Percentiles rank a stretch among this genome's conserved stretches.
phyloP scores from a whole-genome alignment of 2,888 invertebrate species.

The Cryptocephalus moraei region DNA sequence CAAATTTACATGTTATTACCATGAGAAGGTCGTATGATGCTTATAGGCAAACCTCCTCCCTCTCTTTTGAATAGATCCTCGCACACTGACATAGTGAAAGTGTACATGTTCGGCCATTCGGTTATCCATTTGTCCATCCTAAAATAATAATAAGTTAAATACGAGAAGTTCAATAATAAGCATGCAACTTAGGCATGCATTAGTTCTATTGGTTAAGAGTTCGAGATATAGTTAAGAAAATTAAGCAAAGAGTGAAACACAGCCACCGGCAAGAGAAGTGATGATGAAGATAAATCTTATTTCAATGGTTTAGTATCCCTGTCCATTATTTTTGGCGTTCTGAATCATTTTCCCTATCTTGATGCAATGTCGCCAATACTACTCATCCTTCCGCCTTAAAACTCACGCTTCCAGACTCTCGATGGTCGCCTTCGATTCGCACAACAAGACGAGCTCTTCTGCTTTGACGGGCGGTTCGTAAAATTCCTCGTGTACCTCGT shows the following conservation, averaged over 20 bases:
- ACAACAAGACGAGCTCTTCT: conserved; percentile 32
- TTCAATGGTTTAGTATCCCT: too few relatives aligned
- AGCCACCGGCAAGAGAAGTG: too few relatives aligned
- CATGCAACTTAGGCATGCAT: too few relatives aligned
- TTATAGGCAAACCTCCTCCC: conserved; percentile 47
- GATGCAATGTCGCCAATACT: neutral
- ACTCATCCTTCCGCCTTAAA: neutral
- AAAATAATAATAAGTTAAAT: conserved; percentile 9
- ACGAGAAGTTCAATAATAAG: neutral
- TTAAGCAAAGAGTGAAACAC: too few relatives aligned
- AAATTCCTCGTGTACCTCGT: conserved; percentile 23
- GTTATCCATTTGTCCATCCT: conserved; percentile 35
- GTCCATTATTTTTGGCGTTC: too few relatives aligned
- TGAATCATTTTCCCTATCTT: too few relatives aligned
- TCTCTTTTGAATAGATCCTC: conserved; percentile 51
- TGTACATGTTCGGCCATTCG: conserved; percentile 61
- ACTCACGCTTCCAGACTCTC: neutral
- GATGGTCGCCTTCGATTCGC: neutral
- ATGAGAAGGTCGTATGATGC: conserved; percentile 60
- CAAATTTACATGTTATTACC: too few relatives aligned
- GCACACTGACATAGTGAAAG: conserved; percentile 61
- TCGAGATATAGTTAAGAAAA: too few relatives aligned
- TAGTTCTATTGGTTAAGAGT: too few relatives aligned
- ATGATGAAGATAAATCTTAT: too few relatives aligned
- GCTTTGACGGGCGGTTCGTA: conserved; percentile 23